Percentiles rank a stretch among this genome's conserved stretches.
These are phyloP conservation scores for Zosterops pallidus DNA, from an alignment of 2,113 vertebrate genomes.

Conservation along the genomic window DNA sequence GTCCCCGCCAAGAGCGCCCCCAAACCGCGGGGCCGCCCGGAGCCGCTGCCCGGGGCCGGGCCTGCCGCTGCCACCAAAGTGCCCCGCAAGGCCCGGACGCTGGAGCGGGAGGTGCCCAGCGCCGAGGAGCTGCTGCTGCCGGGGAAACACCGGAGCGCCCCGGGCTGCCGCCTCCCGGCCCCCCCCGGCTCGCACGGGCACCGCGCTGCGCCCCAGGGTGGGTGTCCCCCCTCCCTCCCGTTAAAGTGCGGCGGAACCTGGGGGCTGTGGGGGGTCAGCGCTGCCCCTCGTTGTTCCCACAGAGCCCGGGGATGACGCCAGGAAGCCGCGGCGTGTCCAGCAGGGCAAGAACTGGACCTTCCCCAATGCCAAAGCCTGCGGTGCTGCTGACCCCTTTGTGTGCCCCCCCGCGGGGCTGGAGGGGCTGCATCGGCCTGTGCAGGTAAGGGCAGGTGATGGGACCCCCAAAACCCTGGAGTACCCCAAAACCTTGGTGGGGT, in stretches of 20 bases:
- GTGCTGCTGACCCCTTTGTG: constrained; percentile 80
- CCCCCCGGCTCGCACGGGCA: neutral
- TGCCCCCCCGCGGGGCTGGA: constrained; percentile 78
- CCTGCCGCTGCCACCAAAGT: constrained; percentile 77
- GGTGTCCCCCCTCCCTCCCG: neutral
- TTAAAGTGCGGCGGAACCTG: neutral
- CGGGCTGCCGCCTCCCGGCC: constrained; percentile 7
- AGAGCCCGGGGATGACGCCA: constrained; percentile 60
- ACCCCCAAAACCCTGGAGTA: neutral
- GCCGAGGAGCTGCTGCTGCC: constrained; percentile 80
- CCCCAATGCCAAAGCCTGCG: constrained; percentile 81
- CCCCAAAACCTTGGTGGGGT: neutral
- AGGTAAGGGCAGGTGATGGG: constrained; percentile 51
- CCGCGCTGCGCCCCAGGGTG: constrained; percentile 52
- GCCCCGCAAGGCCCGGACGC: constrained; percentile 86
- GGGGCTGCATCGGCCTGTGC: constrained; percentile 70
- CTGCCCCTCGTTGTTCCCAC: neutral
- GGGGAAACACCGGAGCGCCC: constrained; percentile 75
- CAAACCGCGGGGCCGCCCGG: constrained; percentile 79
- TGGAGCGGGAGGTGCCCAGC: constrained; percentile 87
- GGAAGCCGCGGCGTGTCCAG: constrained; percentile 49
- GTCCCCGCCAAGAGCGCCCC: constrained; percentile 83
- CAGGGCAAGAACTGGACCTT: constrained; percentile 89
- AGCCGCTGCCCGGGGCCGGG: constrained; percentile 67
- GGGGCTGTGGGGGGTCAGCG: neutral